phyloP scores from a whole-genome alignment of 2,797 vertebrate genomes.

The Chelonia mydas region DNA sequence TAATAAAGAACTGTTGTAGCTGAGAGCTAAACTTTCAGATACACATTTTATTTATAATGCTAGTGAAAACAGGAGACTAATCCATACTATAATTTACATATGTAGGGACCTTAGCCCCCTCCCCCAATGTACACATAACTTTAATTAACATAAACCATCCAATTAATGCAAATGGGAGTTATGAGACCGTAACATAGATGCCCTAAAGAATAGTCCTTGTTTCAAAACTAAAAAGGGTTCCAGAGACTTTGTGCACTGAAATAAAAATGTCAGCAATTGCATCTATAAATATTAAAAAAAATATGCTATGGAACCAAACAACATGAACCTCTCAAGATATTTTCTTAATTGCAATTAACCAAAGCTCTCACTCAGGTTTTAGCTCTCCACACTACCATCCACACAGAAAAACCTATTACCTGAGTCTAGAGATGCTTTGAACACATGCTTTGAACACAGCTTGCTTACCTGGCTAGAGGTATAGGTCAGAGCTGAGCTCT shows the following conservation, averaged over 20 bases:
- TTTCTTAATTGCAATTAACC: background rate
- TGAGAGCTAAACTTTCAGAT: background rate
- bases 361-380: background rate
- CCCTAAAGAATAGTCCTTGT: background rate
- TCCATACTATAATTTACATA: background rate
- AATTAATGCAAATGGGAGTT: no score
- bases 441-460: background rate
- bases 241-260: background rate
- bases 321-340: accelerated
- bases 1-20: background rate
- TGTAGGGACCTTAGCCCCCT: background rate
- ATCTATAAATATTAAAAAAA: background rate
- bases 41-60: background rate
- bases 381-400: background rate
- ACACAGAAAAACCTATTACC: accelerated
- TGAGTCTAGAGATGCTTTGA: background rate
- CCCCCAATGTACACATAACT: background rate
- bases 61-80: background rate
- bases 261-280: no score
- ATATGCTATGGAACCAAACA: background rate
- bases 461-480: background rate
- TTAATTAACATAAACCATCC: background rate
- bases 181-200: no score
- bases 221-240: background rate
- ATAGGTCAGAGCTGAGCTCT: background rate